Percentiles rank a stretch among this genome's conserved stretches.
Evolutionary conservation across 2,113 vertebrate species (phyloP).

Genomic region (Phycodurus eques): DNA sequence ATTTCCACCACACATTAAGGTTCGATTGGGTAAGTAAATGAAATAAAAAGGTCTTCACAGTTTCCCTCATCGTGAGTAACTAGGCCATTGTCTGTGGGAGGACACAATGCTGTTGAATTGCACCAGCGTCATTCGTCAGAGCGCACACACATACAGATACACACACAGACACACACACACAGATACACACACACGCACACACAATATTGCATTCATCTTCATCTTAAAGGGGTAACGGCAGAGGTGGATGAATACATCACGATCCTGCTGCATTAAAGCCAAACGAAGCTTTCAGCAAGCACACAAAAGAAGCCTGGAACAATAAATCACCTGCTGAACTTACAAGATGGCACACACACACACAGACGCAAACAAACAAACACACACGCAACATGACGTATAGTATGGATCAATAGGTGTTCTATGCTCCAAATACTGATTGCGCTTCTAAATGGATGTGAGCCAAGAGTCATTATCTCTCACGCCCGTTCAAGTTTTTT

Average conservation of each 20-base stretch:
- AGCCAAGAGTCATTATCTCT: slow-evolving; percentile 45
- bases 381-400: slow-evolving; percentile 34
- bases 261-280: slow-evolving; percentile 2
- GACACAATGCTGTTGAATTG: slow-evolving; percentile 6
- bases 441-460: slow-evolving; percentile 59
- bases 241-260: slow-evolving; percentile 17
- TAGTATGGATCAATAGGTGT: slow-evolving; percentile 53
- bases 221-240: slow-evolving; percentile 13
- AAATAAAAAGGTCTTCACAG: not conserved
- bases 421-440: slow-evolving; percentile 56
- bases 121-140: slow-evolving; percentile 6
- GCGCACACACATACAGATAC: not conserved
- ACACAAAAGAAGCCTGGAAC: slow-evolving; percentile 3
- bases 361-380: not conserved
- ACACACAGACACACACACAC: not conserved
- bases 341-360: slow-evolving; percentile 45
- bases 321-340: slow-evolving; percentile 32
- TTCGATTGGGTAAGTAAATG: not conserved
- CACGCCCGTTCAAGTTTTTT: slow-evolving; percentile 7
- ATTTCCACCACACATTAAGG: not conserved
- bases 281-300: not conserved
- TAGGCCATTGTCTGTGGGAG: slow-evolving; percentile 8
- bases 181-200: not conserved
- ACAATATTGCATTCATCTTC: slow-evolving; percentile 8
- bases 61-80: not conserved